Evolutionary conservation across 2,888 invertebrate species (phyloP).

Genomic region (Tetranychus piercei): DNA sequence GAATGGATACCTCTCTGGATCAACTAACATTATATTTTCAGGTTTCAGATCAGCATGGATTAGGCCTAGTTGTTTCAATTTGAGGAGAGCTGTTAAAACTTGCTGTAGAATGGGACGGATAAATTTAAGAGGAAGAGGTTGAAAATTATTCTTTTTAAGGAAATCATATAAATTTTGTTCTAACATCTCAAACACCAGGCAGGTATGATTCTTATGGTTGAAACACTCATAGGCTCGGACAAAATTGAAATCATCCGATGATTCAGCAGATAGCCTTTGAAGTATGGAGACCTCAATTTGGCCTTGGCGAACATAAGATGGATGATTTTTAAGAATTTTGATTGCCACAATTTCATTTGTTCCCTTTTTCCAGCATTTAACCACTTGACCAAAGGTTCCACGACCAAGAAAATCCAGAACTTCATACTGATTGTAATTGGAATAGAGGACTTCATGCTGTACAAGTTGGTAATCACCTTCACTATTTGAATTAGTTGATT

Average conservation of each 20-base stretch:
- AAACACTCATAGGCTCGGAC: slow-evolving; percentile 99
- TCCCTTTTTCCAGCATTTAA: slow-evolving; percentile 99
- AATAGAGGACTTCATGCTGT: slow-evolving; percentile 90
- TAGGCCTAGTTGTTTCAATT: slow-evolving; percentile 88
- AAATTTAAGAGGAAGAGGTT: slow-evolving; percentile 89
- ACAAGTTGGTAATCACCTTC: slow-evolving; percentile 97
- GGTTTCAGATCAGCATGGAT: slow-evolving; percentile 99
- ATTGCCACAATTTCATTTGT: slow-evolving; percentile 99
- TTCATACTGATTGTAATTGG: slow-evolving; percentile 74
- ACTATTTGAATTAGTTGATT: slow-evolving; percentile 39
- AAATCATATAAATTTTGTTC: slow-evolving; percentile 99
- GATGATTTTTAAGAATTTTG: slow-evolving; percentile 99
- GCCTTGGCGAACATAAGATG: slow-evolving; percentile 97
- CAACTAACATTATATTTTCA: slow-evolving; percentile 99
- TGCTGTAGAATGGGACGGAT: slow-evolving; percentile 98
- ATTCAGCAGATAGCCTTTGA: slow-evolving; percentile 70
- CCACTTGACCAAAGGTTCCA: slow-evolving; percentile 87
- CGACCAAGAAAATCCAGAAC: slow-evolving; percentile 97
- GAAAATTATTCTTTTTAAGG: slow-evolving; percentile 98
- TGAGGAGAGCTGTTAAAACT: slow-evolving; percentile 59
- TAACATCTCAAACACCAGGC: slow-evolving; percentile 98
- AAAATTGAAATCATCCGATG: slow-evolving; percentile 96
- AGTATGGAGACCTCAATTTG: slow-evolving; percentile 76
- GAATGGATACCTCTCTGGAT: slow-evolving; percentile 92
- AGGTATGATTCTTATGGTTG: slow-evolving; percentile 97